Evolutionary conservation across 2,113 vertebrate species (phyloP).

Genomic region (Platysternon megacephalum): DNA sequence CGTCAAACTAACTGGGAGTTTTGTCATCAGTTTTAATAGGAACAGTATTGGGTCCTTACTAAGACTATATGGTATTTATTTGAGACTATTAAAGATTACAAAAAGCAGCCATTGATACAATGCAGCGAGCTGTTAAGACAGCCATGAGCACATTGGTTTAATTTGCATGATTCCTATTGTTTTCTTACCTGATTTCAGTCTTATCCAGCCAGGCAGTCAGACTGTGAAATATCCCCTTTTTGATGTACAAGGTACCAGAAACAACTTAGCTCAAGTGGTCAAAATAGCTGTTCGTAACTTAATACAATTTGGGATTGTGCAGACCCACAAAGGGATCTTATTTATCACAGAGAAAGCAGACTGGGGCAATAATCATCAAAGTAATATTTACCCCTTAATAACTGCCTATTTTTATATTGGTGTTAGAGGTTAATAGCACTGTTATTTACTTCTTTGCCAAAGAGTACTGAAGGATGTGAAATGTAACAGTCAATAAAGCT

Average conservation of each 20-base stretch:
- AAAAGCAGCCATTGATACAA: background rate
- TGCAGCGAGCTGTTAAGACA: background rate
- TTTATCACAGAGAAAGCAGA: conserved; percentile 78
- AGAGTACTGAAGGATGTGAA: conserved; percentile 83
- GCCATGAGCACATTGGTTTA: background rate
- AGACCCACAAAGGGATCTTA: conserved; percentile 55
- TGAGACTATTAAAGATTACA: background rate
- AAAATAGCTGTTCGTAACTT: conserved; percentile 39
- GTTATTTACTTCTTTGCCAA: conserved; percentile 85
- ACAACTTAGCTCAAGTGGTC: background rate
- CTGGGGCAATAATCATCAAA: conserved; percentile 79
- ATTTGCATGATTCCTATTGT: background rate
- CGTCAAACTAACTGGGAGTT: background rate
- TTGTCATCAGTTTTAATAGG: background rate
- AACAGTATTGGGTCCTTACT: background rate
- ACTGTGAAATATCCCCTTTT: background rate
- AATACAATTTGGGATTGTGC: conserved; percentile 63
- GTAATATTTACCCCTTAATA: conserved; percentile 85
- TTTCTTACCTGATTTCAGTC: conserved; percentile 14
- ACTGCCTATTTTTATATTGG: conserved; percentile 81
- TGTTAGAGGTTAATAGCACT: conserved; percentile 83
- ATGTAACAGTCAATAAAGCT: conserved; percentile 84
- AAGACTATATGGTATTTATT: background rate
- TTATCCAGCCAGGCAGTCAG: background rate
- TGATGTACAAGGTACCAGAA: conserved; percentile 8